phyloP scores from a whole-genome alignment of 2,113 vertebrate genomes.

The Gnathonemus longibarbis region DNA sequence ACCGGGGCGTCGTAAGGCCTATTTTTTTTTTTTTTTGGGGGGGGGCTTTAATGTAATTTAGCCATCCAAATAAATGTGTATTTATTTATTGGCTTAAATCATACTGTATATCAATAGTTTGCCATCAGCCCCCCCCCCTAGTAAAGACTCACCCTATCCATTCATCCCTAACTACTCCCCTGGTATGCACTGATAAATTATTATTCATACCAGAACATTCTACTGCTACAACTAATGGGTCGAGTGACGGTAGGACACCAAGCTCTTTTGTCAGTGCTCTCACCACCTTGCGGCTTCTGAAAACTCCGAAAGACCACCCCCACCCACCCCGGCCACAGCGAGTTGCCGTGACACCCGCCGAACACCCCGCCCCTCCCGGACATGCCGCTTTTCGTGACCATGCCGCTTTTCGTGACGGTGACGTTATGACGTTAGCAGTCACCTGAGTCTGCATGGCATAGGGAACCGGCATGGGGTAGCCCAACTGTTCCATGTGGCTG shows the following conservation, averaged over 20 bases:
- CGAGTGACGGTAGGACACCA: neutral
- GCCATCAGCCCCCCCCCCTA: too few species aligned
- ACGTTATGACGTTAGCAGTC: slow-evolving; percentile 15
- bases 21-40: too few species aligned
- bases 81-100: too few species aligned
- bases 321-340: neutral
- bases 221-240: neutral
- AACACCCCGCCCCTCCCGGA: neutral
- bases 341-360: neutral
- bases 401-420: neutral
- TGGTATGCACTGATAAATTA: neutral
- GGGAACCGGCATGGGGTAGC: slow-evolving; percentile 62
- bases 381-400: neutral
- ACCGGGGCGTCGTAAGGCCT: too few species aligned
- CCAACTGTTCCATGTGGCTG: slow-evolving; percentile 60
- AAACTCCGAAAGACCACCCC: neutral
- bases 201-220: neutral
- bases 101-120: too few species aligned
- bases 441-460: slow-evolving; percentile 83
- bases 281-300: neutral
- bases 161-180: too few species aligned
- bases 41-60: too few species aligned
- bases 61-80: too few species aligned
- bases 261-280: neutral
- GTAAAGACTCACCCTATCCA: too few species aligned